phyloP scores from a whole-genome alignment of 92 coral and sea anemone species.

The Pocillopora meandrina region DNA sequence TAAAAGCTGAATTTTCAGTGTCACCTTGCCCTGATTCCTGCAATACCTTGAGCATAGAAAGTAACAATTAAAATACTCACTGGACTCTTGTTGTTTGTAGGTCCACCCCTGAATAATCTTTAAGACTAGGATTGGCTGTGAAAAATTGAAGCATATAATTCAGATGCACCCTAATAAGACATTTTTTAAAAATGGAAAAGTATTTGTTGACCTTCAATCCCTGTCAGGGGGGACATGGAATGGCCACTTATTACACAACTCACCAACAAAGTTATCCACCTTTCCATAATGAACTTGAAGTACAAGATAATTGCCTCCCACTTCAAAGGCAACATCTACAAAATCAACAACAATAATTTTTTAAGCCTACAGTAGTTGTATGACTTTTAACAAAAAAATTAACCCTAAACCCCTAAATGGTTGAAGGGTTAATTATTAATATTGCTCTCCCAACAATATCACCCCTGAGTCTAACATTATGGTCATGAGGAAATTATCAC shows the following conservation, averaged over 20 bases:
- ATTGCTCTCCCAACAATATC: no score
- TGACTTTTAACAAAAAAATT: no score
- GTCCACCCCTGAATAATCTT: constrained; percentile 87
- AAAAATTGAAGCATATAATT: no score
- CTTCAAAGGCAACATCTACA: constrained; percentile 92
- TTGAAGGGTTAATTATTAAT: not conserved
- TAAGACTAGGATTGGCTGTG: constrained; percentile 72
- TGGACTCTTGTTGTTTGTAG: constrained; percentile 43
- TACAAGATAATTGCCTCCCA: constrained; percentile 84
- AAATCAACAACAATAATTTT: constrained; percentile 1
- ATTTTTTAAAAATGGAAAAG: no score
- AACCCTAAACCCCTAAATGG: not conserved
- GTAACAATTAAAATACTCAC: not conserved
- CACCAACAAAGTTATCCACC: constrained; percentile 83
- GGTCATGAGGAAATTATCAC: no score
- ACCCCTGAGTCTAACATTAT: no score
- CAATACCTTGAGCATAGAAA: not conserved
- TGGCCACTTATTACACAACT: constrained; percentile 15
- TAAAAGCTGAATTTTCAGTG: no score
- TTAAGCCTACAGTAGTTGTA: no score
- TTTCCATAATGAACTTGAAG: constrained; percentile 98
- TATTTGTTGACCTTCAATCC: no score
- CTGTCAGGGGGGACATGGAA: no score
- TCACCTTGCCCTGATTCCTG: not conserved
- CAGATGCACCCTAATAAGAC: no score